These are phyloP conservation scores for Okamejei kenojei DNA, from an alignment of 2,797 vertebrate genomes.

Conservation along the genomic window DNA sequence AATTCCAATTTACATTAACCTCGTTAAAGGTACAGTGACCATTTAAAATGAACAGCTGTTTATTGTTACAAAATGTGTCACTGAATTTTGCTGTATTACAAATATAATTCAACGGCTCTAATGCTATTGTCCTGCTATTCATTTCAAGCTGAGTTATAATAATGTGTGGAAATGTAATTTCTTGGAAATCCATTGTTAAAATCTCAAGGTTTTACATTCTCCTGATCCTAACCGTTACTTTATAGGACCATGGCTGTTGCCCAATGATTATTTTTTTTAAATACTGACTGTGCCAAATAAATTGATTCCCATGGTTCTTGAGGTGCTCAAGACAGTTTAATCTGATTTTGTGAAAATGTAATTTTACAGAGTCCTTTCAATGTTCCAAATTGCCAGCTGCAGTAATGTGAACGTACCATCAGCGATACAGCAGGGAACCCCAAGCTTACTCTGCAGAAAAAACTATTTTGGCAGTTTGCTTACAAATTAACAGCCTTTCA, in stretches of 20 bases:
- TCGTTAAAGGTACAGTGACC: background rate
- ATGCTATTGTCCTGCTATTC: background rate
- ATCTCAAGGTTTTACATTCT: background rate
- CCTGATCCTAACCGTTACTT: background rate
- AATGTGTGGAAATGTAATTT: background rate
- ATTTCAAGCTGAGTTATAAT: background rate
- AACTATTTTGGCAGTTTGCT: background rate
- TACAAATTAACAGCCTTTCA: constrained; percentile 20
- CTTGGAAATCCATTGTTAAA: background rate
- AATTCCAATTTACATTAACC: background rate
- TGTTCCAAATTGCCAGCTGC: constrained; percentile 18
- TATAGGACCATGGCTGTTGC: background rate
- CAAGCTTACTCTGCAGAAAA: constrained; percentile 33
- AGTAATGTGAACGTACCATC: background rate
- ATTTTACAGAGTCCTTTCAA: background rate
- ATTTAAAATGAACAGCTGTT: background rate
- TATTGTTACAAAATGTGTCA: background rate
- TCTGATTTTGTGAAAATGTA: background rate
- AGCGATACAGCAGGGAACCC: constrained; percentile 12
- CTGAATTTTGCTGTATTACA: background rate
- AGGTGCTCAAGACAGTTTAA: background rate
- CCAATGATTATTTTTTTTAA: background rate
- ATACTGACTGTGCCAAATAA: background rate
- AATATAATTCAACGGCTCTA: background rate
- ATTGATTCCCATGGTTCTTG: background rate